These are phyloP conservation scores for Trematocara stigmaticum DNA, from an alignment of 2,113 vertebrate genomes.

Conservation along the genomic window DNA sequence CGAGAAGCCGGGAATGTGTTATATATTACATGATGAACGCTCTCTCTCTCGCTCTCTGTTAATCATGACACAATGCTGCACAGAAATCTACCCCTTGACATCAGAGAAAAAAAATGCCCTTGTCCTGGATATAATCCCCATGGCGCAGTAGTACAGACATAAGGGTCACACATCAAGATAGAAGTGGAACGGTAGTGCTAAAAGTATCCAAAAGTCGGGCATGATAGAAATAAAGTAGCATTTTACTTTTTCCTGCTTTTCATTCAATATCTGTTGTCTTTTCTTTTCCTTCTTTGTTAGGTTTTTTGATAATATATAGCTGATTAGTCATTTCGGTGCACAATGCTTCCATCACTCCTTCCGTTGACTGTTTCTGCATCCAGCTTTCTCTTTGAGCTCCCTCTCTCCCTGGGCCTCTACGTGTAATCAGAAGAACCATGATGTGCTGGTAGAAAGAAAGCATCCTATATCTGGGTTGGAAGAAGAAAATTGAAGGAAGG, in stretches of 20 bases:
- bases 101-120: slow-evolving; percentile 12
- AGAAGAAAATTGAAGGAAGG: slow-evolving; percentile 13
- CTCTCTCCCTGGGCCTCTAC: background rate
- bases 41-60: slow-evolving; percentile 2
- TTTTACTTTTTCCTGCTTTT: background rate
- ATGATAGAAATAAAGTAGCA: background rate
- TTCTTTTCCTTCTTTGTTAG: background rate
- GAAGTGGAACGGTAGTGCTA: slow-evolving; percentile 16
- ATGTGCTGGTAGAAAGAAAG: slow-evolving; percentile 12
- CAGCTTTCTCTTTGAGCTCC: background rate
- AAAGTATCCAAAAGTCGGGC: background rate
- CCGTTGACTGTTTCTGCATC: background rate
- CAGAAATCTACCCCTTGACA: background rate
- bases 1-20: background rate
- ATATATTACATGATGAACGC: background rate
- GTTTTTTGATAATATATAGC: background rate
- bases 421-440: slow-evolving; percentile 28
- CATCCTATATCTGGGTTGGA: slow-evolving; percentile 1
- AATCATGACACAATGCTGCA: background rate
- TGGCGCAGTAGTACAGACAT: background rate
- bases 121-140: slow-evolving; percentile 32
- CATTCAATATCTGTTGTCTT: background rate
- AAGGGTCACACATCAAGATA: slow-evolving; percentile 35
- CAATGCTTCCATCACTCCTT: background rate
- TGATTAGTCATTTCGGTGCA: background rate